Evolutionary conservation across 2,888 invertebrate genomes (phyloP).

Genomic region (Amiota mariae): DNA sequence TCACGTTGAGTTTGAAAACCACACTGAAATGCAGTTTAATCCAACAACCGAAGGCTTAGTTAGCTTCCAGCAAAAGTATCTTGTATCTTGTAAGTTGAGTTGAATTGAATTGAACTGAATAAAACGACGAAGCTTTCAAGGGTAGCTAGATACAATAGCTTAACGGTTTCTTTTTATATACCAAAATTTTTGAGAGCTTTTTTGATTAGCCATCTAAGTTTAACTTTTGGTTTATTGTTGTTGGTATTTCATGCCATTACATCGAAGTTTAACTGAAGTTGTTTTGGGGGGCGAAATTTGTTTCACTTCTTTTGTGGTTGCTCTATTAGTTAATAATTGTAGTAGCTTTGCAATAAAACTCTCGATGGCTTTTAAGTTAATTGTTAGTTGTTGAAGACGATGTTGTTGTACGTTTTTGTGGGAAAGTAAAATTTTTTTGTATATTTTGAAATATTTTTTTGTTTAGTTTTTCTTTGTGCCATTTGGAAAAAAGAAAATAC

Average conservation of each 20-base stretch:
- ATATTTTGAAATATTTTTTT: not conserved
- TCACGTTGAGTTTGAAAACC: conserved; percentile 56
- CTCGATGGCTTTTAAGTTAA: too few relatives aligned
- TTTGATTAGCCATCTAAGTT: not conserved
- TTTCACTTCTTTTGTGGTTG: too few relatives aligned
- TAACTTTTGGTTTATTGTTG: not conserved
- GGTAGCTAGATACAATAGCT: conserved; percentile 43
- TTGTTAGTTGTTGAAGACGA: too few relatives aligned
- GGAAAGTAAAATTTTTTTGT: not conserved
- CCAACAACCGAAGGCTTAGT: not conserved
- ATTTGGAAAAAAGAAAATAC: too few relatives aligned
- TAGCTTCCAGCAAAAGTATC: conserved; percentile 20
- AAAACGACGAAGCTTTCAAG: conserved; percentile 56
- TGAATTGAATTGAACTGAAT: not conserved
- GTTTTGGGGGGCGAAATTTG: too few relatives aligned
- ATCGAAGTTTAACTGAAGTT: not conserved
- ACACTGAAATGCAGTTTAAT: conserved; percentile 50
- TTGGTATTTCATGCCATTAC: not conserved
- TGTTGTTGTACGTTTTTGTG: not conserved
- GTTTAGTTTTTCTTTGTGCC: too few relatives aligned
- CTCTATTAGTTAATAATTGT: too few relatives aligned
- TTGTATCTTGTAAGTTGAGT: conserved; percentile 17
- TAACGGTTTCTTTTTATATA: conserved; percentile 45
- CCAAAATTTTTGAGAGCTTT: not conserved
- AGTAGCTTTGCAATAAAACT: not conserved